phyloP scores from a whole-genome alignment of 2,113 vertebrate genomes.

The Oreochromis tanganicae region DNA sequence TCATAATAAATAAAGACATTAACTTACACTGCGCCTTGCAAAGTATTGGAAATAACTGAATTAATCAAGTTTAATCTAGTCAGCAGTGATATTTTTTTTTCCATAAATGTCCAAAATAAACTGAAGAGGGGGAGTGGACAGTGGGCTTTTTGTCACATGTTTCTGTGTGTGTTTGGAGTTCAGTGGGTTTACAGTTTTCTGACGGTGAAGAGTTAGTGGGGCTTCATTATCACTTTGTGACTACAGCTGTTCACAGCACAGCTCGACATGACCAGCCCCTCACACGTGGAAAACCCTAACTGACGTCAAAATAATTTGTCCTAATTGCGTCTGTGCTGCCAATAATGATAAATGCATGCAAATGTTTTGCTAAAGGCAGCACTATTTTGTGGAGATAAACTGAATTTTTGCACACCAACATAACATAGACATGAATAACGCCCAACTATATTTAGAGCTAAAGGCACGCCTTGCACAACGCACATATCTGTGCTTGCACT shows the following conservation, averaged over 20 bases:
- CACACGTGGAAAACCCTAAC: background rate
- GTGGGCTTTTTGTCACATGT: background rate
- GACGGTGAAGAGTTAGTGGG: background rate
- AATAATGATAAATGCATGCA: background rate
- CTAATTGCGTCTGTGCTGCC: background rate
- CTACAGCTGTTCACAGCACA: background rate
- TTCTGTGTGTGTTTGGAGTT: background rate
- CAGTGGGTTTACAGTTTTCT: background rate
- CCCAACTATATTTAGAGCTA: background rate
- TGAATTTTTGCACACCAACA: background rate
- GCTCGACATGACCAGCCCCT: background rate
- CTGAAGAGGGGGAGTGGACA: background rate
- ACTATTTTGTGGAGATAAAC: background rate
- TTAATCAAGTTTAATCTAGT: background rate
- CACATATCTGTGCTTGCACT: background rate
- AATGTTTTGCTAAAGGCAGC: background rate
- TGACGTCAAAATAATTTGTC: background rate
- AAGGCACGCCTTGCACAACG: background rate
- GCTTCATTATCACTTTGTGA: background rate
- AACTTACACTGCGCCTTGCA: background rate
- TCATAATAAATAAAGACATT: slow-evolving; percentile 24
- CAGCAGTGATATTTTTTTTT: background rate
- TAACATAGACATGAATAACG: background rate
- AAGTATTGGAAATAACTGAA: background rate
- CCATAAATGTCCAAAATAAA: background rate